These are phyloP conservation scores for Drosophila bocqueti DNA, from an alignment of 1,140 invertebrate species.

Conservation along the genomic window DNA sequence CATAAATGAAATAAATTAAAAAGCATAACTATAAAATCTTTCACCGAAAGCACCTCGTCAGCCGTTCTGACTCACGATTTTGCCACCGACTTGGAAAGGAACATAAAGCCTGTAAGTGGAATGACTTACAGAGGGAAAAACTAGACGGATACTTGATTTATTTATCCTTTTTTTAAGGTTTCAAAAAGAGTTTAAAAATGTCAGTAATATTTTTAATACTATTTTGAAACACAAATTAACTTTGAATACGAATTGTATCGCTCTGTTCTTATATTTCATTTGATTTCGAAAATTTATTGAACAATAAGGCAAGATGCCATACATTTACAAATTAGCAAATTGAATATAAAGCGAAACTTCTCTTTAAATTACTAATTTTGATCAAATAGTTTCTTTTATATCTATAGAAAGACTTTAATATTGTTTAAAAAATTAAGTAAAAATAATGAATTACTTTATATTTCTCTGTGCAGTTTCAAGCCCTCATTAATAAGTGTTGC, in stretches of 20 bases:
- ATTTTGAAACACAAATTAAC: background rate
- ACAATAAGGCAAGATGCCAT: background rate
- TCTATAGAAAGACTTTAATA: background rate
- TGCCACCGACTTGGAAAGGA: constrained; percentile 18
- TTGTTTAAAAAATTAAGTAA: background rate
- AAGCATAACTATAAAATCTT: constrained; percentile 78
- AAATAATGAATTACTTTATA: background rate
- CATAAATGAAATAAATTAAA: constrained; percentile 78
- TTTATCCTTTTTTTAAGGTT: background rate
- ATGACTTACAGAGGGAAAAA: background rate
- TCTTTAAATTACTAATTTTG: too few relatives aligned
- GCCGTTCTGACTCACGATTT: constrained; percentile 48
- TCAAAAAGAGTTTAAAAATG: background rate
- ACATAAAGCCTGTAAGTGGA: background rate
- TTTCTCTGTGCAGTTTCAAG: background rate
- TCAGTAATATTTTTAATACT: background rate
- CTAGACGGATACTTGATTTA: background rate
- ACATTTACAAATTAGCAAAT: background rate
- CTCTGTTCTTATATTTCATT: background rate
- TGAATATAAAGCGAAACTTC: background rate
- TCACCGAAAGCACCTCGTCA: constrained; percentile 52
- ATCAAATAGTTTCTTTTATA: too few relatives aligned
- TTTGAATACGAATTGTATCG: background rate
- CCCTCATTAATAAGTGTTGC: constrained; percentile 47
- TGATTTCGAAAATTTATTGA: background rate